phyloP scores from a whole-genome alignment of 2,888 invertebrate species.

The Agonopterix arenella region DNA sequence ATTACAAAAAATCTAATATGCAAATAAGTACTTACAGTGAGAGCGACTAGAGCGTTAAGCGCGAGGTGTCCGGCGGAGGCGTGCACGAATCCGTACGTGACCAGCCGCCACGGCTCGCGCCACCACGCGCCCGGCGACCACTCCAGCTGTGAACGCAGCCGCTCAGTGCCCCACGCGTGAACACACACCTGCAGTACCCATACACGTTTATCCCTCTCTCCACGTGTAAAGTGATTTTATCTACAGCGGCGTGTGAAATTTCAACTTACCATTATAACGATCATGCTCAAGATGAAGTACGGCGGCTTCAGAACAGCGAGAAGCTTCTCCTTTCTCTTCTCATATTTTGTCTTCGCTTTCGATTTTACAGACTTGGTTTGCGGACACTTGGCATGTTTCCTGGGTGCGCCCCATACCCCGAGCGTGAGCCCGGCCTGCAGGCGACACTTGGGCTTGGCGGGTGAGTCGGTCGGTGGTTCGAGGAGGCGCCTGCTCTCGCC shows the following conservation, averaged over 20 bases:
- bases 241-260: background rate
- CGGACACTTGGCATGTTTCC: constrained; percentile 26
- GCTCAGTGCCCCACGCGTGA: constrained; percentile 33
- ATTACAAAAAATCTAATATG: background rate
- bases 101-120: constrained; percentile 85
- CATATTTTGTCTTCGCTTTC: constrained; percentile 39
- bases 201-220: too few relatives aligned
- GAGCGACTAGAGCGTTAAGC: constrained; percentile 78
- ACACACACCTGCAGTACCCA: constrained; percentile 32
- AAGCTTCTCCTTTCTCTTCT: constrained; percentile 49
- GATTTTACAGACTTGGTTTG: background rate
- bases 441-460: constrained; percentile 25
- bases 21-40: constrained; percentile 41
- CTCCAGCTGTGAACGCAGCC: constrained; percentile 36
- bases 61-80: constrained; percentile 85
- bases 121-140: constrained; percentile 69
- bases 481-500: constrained; percentile 50
- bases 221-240: too few relatives aligned
- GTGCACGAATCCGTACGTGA: constrained; percentile 88
- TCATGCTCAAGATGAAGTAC: constrained; percentile 59
- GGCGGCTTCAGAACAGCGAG: constrained; percentile 51
- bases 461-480: constrained; percentile 21
- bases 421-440: constrained; percentile 52
- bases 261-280: constrained; percentile 53
- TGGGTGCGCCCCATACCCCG: constrained; percentile 28